Base-by-base conservation (phyloP, 2,888 invertebrate species). In the Thymelicus acteon region DNA sequence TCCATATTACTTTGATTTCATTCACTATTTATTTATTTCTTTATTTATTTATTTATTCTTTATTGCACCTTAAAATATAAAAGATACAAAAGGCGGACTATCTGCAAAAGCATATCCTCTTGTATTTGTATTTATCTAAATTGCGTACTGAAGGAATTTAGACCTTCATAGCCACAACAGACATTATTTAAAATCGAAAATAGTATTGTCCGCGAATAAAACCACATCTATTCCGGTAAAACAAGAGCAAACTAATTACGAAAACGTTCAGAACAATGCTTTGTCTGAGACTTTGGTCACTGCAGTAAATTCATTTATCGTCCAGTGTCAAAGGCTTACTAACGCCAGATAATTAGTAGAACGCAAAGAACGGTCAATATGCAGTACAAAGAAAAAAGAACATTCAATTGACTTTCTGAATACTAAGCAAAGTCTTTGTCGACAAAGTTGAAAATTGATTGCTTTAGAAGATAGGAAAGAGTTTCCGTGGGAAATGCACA, bases 301-400 rank as follows among this genome's bases (percentile, higher is more conserved):
- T 54, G 62, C 62, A 68, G 57, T 57, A 44, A 62, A 68, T 68
- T 62, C 54, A 62, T 54, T 68, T 68, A 62, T 68, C 62, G 68
- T 68, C 62, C 62, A 62, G 47, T 57, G 44, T 48, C 62, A 68
- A 68, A 68, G 62, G 47, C 68, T 68, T 62, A 40, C 54, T 62
- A 54, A 63, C 48, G 58, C 61, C 24, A 69, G 69, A 69, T 69
- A 69, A 69, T 69, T 69, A 69, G 63, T 68, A 57, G 63, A 69
- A 69, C 48, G 63, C 58, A 69, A 63, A 63, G 67, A 63, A 69
- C 13, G 57, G 63, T 69, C 57, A 63, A 63, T 69, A 63, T 58
- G 63, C 48, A 58, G 58, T 69, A 57, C 54, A 68, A 68, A 61
- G 39, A 63, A 48, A 58, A 52, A 69, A 63, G 58, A 63, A 69